Conservation (phyloP, 2,888 invertebrate species). For the Smittia aterrima region DNA sequence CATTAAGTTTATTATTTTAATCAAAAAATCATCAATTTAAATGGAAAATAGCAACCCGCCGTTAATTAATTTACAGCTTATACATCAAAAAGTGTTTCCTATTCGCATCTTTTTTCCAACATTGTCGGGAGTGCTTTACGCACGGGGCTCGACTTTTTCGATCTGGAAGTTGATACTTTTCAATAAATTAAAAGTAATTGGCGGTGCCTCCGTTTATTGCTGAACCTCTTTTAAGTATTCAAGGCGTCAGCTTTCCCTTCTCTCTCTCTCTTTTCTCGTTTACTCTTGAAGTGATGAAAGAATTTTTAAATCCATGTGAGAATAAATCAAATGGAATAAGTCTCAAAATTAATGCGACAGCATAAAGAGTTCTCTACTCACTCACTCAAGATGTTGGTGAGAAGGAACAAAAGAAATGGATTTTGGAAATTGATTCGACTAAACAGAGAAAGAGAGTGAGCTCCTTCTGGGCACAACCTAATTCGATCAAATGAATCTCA, state of each 20-base stretch:
- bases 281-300: no score
- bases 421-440: background rate
- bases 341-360: slow-evolving; percentile 6
- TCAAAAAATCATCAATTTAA: slow-evolving; percentile 34
- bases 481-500: slow-evolving; percentile 21
- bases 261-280: no score
- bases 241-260: no score
- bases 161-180: no score
- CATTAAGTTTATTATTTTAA: slow-evolving; percentile 39
- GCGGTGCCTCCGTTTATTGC: no score
- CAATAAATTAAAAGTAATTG: no score
- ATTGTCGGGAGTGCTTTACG: no score
- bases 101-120: no score
- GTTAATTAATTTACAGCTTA: slow-evolving; percentile 15
- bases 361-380: background rate
- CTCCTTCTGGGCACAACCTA: background rate
- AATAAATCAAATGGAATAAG: background rate
- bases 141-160: no score
- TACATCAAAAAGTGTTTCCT: background rate
- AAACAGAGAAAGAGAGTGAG: background rate
- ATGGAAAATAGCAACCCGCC: background rate
- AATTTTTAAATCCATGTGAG: no score
- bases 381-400: background rate
- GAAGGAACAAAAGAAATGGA: background rate
- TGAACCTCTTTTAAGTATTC: no score